phyloP scores from a whole-genome alignment of 2,797 vertebrate species.

The Chloroceryle inda region DNA sequence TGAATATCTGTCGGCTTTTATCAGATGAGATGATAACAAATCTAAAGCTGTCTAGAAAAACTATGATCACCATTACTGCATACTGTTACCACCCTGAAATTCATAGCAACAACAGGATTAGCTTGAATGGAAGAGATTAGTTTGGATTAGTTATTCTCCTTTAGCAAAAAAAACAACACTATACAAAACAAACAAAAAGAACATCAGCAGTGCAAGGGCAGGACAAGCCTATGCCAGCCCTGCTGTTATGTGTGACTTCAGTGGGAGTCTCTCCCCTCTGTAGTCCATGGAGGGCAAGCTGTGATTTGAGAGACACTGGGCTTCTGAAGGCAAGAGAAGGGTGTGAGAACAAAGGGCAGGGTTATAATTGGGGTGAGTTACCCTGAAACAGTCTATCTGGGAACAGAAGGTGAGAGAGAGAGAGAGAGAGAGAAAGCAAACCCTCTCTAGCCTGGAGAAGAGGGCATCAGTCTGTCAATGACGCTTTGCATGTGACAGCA shows the following conservation, averaged over 20 bases:
- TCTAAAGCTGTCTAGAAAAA: constrained; percentile 1
- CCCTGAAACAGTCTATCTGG: neutral
- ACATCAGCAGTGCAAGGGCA: neutral
- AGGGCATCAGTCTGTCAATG: neutral
- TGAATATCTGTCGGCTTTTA: neutral
- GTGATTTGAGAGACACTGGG: neutral
- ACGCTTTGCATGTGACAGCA: neutral
- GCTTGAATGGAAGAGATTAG: neutral
- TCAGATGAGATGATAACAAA: neutral
- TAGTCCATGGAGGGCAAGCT: neutral
- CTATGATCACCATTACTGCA: neutral
- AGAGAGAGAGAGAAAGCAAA: neutral
- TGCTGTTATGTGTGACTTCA: neutral
- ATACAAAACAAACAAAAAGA: neutral
- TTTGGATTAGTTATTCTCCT: neutral
- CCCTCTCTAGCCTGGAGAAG: neutral
- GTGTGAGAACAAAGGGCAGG: neutral
- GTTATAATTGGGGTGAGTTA: neutral
- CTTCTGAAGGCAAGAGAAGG: neutral
- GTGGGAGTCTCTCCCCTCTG: neutral
- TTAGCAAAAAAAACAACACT: neutral
- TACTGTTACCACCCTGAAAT: neutral
- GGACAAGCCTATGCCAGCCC: neutral
- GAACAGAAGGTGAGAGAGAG: neutral
- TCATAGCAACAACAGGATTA: neutral